Evolutionary conservation across 2,888 invertebrate species (phyloP), one percentile per base, ranked within the genome.

Genomic region (Dinocampus coccinellae): DNA sequence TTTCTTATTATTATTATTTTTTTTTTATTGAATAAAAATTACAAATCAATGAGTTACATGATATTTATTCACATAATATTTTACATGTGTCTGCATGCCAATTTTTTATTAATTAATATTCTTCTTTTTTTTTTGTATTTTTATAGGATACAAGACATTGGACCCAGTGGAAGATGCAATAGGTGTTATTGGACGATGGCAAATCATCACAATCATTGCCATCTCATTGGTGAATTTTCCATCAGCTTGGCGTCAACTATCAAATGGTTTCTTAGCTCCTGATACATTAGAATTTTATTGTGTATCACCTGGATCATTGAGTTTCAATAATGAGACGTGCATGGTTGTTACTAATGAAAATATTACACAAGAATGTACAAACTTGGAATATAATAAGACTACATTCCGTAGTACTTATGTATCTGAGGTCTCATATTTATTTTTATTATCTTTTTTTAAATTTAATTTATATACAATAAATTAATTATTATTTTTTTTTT

Each of bases 381-480:
- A 78, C 33, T 87, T 85, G 83, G 88, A 89, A 63, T 93, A 92
- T 79, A 91, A 93, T 77, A 86, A 83, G 26, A 89, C 88, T 33
- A 80, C 90, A 52, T 92, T 93, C 81, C 87, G 82, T 42, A 90
- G 91, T 57, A 93, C 91, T 10, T 93, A 93, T 52, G 89, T 90
- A 36, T 91, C 92, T 0, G 91, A 89, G 86, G 89, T 89, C 1
- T 26, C n/a, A 26, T 47, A 6, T 47, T 47, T 47, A 47, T 16
- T 16, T 47, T 16, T 16, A 47, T 47, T 16, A 47, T 16, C 2
- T 13, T 47, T 47, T 64, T n/a, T 20, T 47, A 33, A 69, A 26
- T 29, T 34, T 9, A 24, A 47, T 52, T 36, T 34, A 42, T 52
- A 39, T 24, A 47, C 3, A 29, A 29, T 36, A 29, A 47, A 53